Percentiles rank a stretch among this genome's conserved stretches.
phyloP scores from a whole-genome alignment of 2,797 vertebrate species.

The Rhinichthys osculus region DNA sequence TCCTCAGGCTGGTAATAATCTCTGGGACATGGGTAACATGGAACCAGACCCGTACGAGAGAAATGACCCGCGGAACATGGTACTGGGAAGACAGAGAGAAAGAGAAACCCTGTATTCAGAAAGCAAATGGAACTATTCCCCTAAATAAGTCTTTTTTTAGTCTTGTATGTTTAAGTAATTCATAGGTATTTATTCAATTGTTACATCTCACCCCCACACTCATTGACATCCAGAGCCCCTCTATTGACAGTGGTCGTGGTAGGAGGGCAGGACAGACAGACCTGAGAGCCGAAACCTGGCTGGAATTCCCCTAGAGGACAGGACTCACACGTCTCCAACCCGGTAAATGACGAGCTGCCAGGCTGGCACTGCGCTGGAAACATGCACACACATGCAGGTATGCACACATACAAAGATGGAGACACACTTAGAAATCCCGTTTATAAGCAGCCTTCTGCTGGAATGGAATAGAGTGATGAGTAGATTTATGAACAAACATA shows the following conservation, averaged over 20 bases:
- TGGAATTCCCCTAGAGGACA: slow-evolving; percentile 93
- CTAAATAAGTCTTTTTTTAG: neutral
- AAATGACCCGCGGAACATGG: slow-evolving; percentile 92
- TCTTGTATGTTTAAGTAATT: neutral
- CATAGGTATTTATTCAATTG: neutral
- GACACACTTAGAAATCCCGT: slow-evolving; percentile 30
- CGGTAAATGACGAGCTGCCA: slow-evolving; percentile 89
- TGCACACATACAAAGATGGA: slow-evolving; percentile 8
- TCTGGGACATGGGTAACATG: slow-evolving; percentile 92
- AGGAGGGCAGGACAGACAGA: slow-evolving; percentile 86
- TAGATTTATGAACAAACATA: neutral
- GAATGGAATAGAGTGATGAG: neutral
- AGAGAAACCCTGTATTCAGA: slow-evolving; percentile 6
- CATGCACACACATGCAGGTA: slow-evolving; percentile 47
- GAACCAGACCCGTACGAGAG: slow-evolving; percentile 92
- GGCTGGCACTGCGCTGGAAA: slow-evolving; percentile 92
- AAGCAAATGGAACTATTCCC: neutral
- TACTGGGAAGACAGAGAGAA: slow-evolving; percentile 73
- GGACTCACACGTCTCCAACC: slow-evolving; percentile 95
- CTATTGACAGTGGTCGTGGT: slow-evolving; percentile 92
- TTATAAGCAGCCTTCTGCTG: neutral
- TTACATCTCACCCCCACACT: slow-evolving; percentile 89
- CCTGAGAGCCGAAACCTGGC: slow-evolving; percentile 82
- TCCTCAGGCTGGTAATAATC: slow-evolving; percentile 96
- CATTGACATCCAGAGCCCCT: slow-evolving; percentile 86